Percentiles rank a stretch among this genome's conserved stretches.
phyloP scores from a whole-genome alignment of 2,113 vertebrate species.

The Pterocles burchelli region DNA sequence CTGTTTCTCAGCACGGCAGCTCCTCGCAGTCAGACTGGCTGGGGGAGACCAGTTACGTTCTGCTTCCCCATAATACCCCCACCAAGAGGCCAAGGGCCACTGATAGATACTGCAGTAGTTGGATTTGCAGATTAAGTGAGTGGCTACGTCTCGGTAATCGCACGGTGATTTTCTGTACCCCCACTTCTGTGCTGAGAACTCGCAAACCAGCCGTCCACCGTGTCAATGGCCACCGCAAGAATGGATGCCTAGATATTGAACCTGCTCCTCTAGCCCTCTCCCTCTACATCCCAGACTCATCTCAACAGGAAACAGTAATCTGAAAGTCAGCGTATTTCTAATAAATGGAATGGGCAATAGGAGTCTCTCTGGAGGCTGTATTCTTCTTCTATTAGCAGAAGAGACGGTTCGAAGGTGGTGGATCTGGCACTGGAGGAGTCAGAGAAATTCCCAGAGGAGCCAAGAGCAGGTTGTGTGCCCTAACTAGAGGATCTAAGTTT shows the following conservation, averaged over 20 bases:
- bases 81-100: background rate
- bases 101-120: background rate
- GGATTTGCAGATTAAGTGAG: background rate
- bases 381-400: background rate
- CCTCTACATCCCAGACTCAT: background rate
- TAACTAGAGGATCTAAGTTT: background rate
- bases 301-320: background rate
- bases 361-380: background rate
- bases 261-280: background rate
- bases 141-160: background rate
- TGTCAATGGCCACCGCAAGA: background rate
- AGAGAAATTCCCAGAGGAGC: background rate
- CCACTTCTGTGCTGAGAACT: background rate
- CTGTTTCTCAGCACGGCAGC: constrained; percentile 1
- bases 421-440: background rate
- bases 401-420: background rate
- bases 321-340: background rate
- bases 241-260: background rate
- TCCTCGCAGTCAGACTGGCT: background rate
- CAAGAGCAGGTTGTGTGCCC: background rate
- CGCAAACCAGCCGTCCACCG: background rate
- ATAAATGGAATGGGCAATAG: background rate
- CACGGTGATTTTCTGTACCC: background rate
- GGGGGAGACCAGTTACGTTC: background rate
- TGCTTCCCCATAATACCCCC: background rate